phyloP scores from a whole-genome alignment of 1,140 invertebrate genomes.

The Drosophila busckii region DNA sequence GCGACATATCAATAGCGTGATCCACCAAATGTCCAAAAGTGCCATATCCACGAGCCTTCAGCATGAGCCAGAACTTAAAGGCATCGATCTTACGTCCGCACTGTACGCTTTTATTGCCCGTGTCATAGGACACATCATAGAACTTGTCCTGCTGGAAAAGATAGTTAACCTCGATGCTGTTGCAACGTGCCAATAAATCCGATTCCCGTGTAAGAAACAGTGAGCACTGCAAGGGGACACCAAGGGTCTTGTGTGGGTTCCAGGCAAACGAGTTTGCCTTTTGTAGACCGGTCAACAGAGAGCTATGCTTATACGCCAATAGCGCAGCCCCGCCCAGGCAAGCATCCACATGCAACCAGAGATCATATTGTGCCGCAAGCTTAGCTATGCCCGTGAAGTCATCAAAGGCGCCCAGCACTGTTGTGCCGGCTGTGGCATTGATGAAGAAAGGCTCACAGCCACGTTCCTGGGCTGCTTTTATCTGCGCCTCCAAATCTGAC shows the following conservation, averaged over 20 bases:
- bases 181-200: slow-evolving; percentile 85
- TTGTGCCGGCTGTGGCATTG: slow-evolving; percentile 87
- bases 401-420: slow-evolving; percentile 91
- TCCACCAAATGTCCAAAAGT: slow-evolving; percentile 83
- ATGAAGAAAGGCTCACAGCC: slow-evolving; percentile 84
- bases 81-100: slow-evolving; percentile 96
- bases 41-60: slow-evolving; percentile 87
- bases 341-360: slow-evolving; percentile 94
- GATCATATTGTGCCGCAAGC: slow-evolving; percentile 81
- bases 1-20: slow-evolving; percentile 82
- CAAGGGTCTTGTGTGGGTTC: slow-evolving; percentile 97
- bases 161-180: slow-evolving; percentile 89
- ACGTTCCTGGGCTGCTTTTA: slow-evolving; percentile 79
- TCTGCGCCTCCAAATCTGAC: slow-evolving; percentile 81
- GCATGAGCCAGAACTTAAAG: slow-evolving; percentile 96
- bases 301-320: slow-evolving; percentile 49
- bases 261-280: slow-evolving; percentile 89
- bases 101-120: slow-evolving; percentile 95
- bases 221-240: slow-evolving; percentile 92
- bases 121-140: slow-evolving; percentile 93
- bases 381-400: slow-evolving; percentile 87
- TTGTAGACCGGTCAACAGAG: slow-evolving; percentile 49
- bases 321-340: slow-evolving; percentile 87
- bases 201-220: slow-evolving; percentile 86
- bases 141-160: slow-evolving; percentile 96